Percentiles rank a stretch among this genome's conserved stretches.
Conservation (phyloP, 1,140 invertebrate species). For the Sinella curviseta region DNA sequence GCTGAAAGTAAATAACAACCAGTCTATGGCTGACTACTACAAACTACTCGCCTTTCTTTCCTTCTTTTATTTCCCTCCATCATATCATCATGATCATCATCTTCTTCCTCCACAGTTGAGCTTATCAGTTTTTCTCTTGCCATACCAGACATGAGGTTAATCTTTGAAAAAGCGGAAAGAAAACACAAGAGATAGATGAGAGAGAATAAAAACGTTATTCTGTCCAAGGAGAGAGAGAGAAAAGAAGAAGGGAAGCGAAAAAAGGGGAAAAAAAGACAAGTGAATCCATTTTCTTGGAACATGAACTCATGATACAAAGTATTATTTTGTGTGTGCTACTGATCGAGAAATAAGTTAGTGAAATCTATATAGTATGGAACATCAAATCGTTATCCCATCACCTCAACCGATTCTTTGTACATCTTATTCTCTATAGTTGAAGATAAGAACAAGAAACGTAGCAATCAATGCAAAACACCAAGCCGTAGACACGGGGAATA, state of each 20-base stretch:
- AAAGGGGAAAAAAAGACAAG: not conserved
- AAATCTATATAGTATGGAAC: too few species aligned
- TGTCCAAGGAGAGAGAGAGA: not conserved
- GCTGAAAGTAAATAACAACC: conserved; percentile 37
- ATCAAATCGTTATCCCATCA: too few species aligned
- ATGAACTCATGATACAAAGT: not conserved
- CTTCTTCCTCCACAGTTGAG: not conserved
- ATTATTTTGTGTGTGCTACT: not conserved
- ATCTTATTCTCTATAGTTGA: too few species aligned
- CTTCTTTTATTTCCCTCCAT: conserved; percentile 16
- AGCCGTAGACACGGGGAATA: too few species aligned
- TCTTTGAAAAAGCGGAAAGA: conserved; percentile 40
- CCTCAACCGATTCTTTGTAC: too few species aligned
- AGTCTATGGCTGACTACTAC: not conserved
- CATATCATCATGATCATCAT: not conserved
- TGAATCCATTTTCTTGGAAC: conserved; percentile 10
- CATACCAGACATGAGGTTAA: conserved; percentile 26
- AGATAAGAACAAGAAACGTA: not conserved
- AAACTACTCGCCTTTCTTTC: not conserved
- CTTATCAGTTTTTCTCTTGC: conserved; percentile 1
- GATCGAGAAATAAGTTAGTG: conserved; percentile 14
- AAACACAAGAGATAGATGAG: conserved; percentile 24
- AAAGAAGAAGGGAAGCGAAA: not conserved
- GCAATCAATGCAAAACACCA: not conserved
- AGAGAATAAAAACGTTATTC: not conserved